Evolutionary conservation across 2,888 invertebrate genomes (phyloP).

Genomic region (Lamproptera curius): DNA sequence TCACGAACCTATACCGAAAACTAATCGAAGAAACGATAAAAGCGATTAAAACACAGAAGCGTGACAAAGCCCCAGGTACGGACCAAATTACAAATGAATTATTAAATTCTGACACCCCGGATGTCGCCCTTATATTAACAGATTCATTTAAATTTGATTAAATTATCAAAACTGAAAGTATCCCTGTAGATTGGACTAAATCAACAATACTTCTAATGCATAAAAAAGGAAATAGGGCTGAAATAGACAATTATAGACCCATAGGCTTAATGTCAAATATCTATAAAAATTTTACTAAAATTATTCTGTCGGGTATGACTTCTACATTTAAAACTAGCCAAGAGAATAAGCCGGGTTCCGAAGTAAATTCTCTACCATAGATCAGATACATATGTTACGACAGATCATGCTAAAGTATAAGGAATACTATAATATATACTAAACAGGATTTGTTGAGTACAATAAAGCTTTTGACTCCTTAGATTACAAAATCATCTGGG

Average conservation of each 20-base stretch:
- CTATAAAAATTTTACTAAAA: conserved; percentile 13
- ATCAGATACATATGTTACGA: conserved; percentile 26
- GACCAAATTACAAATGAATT: too few species aligned
- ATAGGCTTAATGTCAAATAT: background rate
- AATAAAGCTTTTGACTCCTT: conserved; percentile 29
- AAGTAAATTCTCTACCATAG: conserved; percentile 23
- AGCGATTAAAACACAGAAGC: too few species aligned
- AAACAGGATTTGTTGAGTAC: conserved; percentile 27
- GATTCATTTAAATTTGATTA: background rate
- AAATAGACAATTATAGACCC: background rate
- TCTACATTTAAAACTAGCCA: conserved; percentile 16
- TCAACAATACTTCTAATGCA: background rate
- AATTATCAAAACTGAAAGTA: background rate
- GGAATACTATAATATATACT: conserved; percentile 25
- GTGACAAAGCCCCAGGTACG: too few species aligned
- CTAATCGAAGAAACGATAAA: too few species aligned
- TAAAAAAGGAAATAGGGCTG: background rate
- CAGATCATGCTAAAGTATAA: conserved; percentile 23
- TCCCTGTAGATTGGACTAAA: background rate
- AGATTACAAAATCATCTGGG: conserved; percentile 23
- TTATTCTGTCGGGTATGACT: conserved; percentile 22
- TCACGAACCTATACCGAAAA: too few species aligned
- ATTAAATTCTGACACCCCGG: too few species aligned
- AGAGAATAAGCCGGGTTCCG: conserved; percentile 25
- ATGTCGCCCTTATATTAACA: too few species aligned